Evolutionary conservation across 1,140 invertebrate species (phyloP), one percentile per base, ranked within the genome.

Genomic region (Calycopis cecrops): DNA sequence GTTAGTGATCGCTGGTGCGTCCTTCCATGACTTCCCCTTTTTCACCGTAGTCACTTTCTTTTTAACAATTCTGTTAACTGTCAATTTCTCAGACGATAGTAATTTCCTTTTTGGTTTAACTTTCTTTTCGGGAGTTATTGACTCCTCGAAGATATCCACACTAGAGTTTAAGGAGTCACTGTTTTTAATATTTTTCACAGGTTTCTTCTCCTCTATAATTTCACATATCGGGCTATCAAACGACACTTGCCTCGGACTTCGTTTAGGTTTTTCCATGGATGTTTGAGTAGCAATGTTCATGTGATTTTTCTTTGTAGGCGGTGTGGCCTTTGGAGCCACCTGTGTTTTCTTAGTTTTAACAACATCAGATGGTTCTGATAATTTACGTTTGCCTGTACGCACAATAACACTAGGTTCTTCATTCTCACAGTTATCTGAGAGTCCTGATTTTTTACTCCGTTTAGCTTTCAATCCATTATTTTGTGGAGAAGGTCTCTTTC

Each of bases 61-160:
- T 35, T 57, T 75, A 12, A 82, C 71, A 1, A 75, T 69, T 28
- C 70, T 75, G 49, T 73, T 80, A 0, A 81, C 70, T 0, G 63
- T 73, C 1, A 76, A 65, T 35, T 77, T 73, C 35, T 82, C 63
- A 35, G 72, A 55, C 4, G 77, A 69, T 0, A 85, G 17, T 35
- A 87, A 58, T n/a, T 66, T 76, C 47, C 71, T 71, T 49, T 65
- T 76, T 9, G 68, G 62, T 28, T 65, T 76, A 7, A 70, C 52
- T 40, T 74, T 77, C 47, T 80, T 84, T 44, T 85, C 69, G 11
- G 76, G 62, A 3, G 55, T 62, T 35, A 80, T 78, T 3, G 84
- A 87, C 53, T 87, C 84, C n/a, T 87, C 84, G 53, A 86, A 86
- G n/a, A 86, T 77, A 35, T 85, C 83, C 6, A 59, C 69, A 38